Conservation (phyloP, 2,888 invertebrate species). For the Chirona hameri region DNA sequence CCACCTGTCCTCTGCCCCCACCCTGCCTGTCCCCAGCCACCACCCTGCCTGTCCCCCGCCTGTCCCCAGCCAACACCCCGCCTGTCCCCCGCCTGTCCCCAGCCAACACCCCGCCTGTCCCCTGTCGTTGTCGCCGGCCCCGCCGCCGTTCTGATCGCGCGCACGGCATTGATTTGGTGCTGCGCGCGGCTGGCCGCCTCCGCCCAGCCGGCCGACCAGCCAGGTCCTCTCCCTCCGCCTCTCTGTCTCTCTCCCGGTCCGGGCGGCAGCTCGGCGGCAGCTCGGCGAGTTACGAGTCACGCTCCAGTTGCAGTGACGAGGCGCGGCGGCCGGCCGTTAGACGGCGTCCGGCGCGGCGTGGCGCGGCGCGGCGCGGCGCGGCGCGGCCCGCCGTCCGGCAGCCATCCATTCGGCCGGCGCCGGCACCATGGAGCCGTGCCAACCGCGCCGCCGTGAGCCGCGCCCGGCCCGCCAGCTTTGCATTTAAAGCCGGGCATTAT, state of each 20-base stretch:
- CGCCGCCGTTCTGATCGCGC: no score
- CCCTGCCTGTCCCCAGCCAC: no score
- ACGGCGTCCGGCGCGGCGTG: not conserved
- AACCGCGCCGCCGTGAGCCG: not conserved
- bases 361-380: not conserved
- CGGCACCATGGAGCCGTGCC: not conserved
- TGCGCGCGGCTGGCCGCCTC: no score
- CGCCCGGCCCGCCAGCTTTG: not conserved
- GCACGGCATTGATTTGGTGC: no score
- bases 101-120: no score
- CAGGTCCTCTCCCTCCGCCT: no score
- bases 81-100: no score
- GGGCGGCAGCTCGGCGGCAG: not conserved
- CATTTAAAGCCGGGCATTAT: slow-evolving; percentile 22
- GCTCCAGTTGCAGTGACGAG: not conserved
- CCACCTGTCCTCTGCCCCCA: no score
- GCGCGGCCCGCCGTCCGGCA: not conserved
- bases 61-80: no score
- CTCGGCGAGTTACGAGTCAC: not conserved
- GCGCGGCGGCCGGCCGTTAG: not conserved
- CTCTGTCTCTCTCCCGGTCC: not conserved
- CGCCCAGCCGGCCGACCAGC: no score
- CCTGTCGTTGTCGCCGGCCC: no score
- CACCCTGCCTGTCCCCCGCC: no score
- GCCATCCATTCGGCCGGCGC: not conserved